phyloP scores from a whole-genome alignment of 2,888 invertebrate species.

The Stictocephala bisonia region DNA sequence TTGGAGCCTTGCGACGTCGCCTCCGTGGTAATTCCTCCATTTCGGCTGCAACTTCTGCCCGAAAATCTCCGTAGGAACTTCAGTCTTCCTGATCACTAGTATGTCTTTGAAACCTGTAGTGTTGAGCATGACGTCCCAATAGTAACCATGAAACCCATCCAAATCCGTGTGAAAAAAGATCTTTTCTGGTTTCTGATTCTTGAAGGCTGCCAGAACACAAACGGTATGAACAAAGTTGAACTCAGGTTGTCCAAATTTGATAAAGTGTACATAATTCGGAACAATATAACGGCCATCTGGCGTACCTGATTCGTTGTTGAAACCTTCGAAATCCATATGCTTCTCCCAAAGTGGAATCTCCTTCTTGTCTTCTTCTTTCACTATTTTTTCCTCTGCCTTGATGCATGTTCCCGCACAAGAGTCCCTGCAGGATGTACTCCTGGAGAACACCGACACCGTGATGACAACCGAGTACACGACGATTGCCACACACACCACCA shows the following conservation, averaged over 20 bases:
- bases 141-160: conserved; percentile 52
- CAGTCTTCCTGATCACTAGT: conserved; percentile 51
- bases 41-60: conserved; percentile 57
- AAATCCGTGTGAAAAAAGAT: conserved; percentile 61
- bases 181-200: conserved; percentile 60
- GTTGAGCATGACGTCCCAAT: conserved; percentile 55
- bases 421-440: neutral
- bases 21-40: conserved; percentile 51
- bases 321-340: conserved; percentile 48
- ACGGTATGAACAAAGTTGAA: conserved; percentile 56
- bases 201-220: conserved; percentile 56
- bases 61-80: conserved; percentile 62
- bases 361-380: no score
- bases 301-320: conserved; percentile 59
- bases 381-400: no score
- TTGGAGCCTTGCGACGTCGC: conserved; percentile 56
- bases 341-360: conserved; percentile 21
- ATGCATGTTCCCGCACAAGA: neutral
- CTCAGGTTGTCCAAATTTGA: conserved; percentile 55
- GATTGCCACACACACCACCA: neutral
- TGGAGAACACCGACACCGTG: conserved; percentile 1
- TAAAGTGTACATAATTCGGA: conserved; percentile 62
- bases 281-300: conserved; percentile 56
- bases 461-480: conserved; percentile 3
- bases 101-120: conserved; percentile 50